Base-by-base conservation (phyloP, 2,888 invertebrate genomes). In the Drosophila ochracea region DNA sequence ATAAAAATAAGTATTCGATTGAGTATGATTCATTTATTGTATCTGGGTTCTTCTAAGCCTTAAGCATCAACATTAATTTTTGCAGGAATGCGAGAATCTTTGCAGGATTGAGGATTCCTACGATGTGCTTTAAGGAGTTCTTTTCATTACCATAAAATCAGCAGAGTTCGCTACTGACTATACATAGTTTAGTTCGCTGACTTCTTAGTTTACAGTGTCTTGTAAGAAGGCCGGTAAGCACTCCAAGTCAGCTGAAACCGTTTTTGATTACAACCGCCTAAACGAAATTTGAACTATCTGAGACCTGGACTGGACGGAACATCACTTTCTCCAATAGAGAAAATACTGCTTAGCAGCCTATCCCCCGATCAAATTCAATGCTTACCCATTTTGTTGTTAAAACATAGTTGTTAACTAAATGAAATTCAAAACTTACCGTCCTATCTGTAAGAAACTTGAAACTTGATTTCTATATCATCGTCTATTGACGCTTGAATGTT, bases 401-500 rank as follows among this genome's bases (percentile, higher is more conserved):
- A 16, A 49, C 49, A 25, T 21, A 53, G n/a, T 10, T 41, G 10
- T 41, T 16, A 33, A 31, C 21, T 54, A 54, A 37, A 25, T 25
- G 16, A 37, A 25, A 11, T 35, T 4, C 35, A 35, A 35, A 28
- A 55, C 16, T 5, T 16, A 49, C 28, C 35, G n/a, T 21, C 49
- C 28, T 31, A 3, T 31, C 35, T 21, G 21, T 2, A 33, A 41
- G 35, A 25, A 52, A 63, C 33, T 47, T 35, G 54, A 76, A 52
- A 66, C 37, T 47, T 39, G 54, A 76, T 68, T 80, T 57, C 59
- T 57, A 47, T 50, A 63, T 61, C 68, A 63, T 57, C 55, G 43
- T 65, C 68, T 66, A 73, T 72, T 78, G 78, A 80, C 55, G 81
- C 63, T 66, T 77, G 61, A 78, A 77, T 77, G 78, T 72, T 65